Conservation (phyloP, 2,797 vertebrate species). For the Oreortyx pictus region DNA sequence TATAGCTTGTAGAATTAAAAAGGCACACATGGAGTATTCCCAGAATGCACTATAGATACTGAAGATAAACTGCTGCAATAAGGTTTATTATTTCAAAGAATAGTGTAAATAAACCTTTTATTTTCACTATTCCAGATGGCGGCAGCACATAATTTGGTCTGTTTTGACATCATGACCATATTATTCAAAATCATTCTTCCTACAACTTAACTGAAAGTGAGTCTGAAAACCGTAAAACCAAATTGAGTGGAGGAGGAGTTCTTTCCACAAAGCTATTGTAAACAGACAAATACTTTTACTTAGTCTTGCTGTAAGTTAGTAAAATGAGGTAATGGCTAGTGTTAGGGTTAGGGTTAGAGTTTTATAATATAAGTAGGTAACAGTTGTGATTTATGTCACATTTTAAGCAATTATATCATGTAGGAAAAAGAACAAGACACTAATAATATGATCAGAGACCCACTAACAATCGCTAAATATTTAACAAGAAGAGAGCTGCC, state of each 20-base stretch:
- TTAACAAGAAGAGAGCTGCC: background rate
- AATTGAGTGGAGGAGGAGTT: background rate
- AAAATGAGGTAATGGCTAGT: conserved; percentile 66
- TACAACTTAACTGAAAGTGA: conserved; percentile 36
- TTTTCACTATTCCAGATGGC: conserved; percentile 75
- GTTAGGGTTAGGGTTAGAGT: too few relatives aligned
- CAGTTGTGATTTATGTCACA: conserved; percentile 61
- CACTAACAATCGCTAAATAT: conserved; percentile 33
- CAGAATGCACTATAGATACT: conserved; percentile 42
- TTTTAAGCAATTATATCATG: conserved; percentile 76
- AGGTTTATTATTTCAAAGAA: conserved; percentile 72
- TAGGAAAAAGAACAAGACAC: conserved; percentile 72
- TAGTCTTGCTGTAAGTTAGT: background rate
- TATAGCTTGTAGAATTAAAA: conserved; percentile 46
- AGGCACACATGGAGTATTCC: conserved; percentile 45
- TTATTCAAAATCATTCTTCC: conserved; percentile 73
- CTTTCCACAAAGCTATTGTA: background rate
- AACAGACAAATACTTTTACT: background rate
- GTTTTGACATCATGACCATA: conserved; percentile 68
- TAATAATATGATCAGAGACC: conserved; percentile 56
- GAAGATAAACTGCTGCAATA: conserved; percentile 47
- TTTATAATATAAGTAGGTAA: background rate
- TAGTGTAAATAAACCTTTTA: conserved; percentile 73
- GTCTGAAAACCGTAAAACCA: conserved; percentile 63
- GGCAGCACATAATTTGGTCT: conserved; percentile 69